Percentiles rank a stretch among this genome's conserved stretches.
Evolutionary conservation across 2,113 vertebrate genomes (phyloP).

Genomic region (Oxygymnocypris stewartii): DNA sequence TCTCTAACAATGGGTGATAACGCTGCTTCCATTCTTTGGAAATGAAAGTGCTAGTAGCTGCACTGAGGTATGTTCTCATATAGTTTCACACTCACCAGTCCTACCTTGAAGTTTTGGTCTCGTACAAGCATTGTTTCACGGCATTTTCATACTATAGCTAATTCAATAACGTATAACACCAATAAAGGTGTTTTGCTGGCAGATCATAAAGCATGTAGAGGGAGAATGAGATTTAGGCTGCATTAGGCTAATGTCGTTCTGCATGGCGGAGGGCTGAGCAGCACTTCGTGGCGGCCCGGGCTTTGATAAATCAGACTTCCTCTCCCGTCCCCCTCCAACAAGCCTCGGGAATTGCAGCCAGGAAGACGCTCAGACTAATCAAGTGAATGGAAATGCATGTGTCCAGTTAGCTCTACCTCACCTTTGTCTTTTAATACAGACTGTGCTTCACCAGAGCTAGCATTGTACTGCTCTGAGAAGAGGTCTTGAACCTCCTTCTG

Average conservation of each 20-base stretch:
- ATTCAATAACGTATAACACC: conserved; percentile 52
- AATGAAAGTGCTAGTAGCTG: conserved; percentile 35
- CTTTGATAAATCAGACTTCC: conserved; percentile 54
- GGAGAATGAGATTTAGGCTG: conserved; percentile 57
- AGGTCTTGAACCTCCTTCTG: conserved; percentile 30
- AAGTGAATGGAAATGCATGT: conserved; percentile 55
- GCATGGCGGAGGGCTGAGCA: conserved; percentile 41
- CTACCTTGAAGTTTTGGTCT: background rate
- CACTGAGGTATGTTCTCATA: background rate
- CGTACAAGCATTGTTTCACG: conserved; percentile 33
- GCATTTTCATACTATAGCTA: conserved; percentile 46
- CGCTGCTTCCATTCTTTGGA: conserved; percentile 42
- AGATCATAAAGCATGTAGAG: conserved; percentile 55
- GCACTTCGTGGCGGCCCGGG: conserved; percentile 18
- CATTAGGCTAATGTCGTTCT: conserved; percentile 58
- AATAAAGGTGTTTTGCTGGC: conserved; percentile 56
- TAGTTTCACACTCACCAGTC: background rate
- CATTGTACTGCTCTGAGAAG: conserved; percentile 13
- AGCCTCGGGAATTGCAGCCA: conserved; percentile 48
- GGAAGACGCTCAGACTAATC: conserved; percentile 59
- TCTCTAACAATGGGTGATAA: conserved; percentile 60
- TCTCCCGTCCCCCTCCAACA: conserved; percentile 26
- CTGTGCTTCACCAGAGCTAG: conserved; percentile 1
- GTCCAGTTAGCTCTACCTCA: conserved; percentile 59
- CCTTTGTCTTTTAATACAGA: conserved; percentile 49